Evolutionary conservation across 2,113 vertebrate genomes (phyloP).

Genomic region (Acanthisitta chloris): DNA sequence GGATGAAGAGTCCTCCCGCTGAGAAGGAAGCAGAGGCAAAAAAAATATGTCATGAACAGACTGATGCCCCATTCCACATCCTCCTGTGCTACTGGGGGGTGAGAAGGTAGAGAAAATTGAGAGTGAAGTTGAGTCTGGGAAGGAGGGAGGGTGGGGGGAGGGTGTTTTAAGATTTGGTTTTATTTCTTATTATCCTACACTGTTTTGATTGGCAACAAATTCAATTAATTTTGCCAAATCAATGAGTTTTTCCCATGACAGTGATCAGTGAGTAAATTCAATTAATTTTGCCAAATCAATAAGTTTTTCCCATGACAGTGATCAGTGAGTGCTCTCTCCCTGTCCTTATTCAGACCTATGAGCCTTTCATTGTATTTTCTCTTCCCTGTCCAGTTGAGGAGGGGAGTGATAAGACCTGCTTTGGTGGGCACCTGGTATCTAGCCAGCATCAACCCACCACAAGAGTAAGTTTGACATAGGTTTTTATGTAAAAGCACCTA

Average conservation of each 20-base stretch:
- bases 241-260: rapidly evolving
- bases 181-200: not conserved
- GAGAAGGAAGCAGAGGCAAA: not conserved
- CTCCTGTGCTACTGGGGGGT: rapidly evolving
- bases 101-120: rapidly evolving
- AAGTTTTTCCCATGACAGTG: not conserved
- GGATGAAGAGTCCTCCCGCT: not conserved
- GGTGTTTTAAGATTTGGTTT: not conserved
- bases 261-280: not conserved
- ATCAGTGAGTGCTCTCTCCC: not conserved
- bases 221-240: not conserved
- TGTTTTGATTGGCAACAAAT: not conserved
- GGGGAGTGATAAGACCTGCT: not conserved
- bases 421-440: not conserved
- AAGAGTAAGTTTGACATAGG: not conserved
- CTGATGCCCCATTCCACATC: rapidly evolving
- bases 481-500: not conserved
- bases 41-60: rapidly evolving
- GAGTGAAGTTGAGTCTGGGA: not conserved
- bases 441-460: not conserved
- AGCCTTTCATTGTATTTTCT: not conserved
- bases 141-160: not conserved
- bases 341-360: not conserved
- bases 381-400: not conserved
- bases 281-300: not conserved